Conservation (phyloP, 2,888 invertebrate species). For the Eumerus sabulonum region DNA sequence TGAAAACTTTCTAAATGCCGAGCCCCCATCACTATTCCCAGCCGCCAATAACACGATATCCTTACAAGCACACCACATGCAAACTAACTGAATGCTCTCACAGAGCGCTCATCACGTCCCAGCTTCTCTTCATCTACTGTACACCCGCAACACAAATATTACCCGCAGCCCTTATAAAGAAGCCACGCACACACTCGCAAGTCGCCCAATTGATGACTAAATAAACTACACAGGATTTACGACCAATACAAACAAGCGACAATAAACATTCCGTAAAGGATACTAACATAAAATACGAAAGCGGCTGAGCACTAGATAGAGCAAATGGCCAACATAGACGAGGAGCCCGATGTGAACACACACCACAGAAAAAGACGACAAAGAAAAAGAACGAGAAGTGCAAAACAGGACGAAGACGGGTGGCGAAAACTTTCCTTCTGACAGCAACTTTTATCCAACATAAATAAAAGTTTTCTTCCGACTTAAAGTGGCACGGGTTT, state of each 20-base stretch:
- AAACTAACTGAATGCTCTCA: slow-evolving; percentile 18
- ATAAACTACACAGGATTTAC: slow-evolving; percentile 78
- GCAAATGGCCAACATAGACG: slow-evolving; percentile 68
- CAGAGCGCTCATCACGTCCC: background rate
- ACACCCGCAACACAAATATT: background rate
- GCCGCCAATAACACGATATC: no score
- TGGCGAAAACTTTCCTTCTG: slow-evolving; percentile 75
- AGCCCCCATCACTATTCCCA: slow-evolving; percentile 42
- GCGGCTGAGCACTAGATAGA: slow-evolving; percentile 69
- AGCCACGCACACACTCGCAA: slow-evolving; percentile 34
- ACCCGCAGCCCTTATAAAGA: slow-evolving; percentile 49
- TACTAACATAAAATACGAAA: slow-evolving; percentile 67
- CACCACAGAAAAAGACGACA: slow-evolving; percentile 62
- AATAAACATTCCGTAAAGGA: slow-evolving; percentile 68
- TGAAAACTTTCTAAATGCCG: slow-evolving; percentile 29
- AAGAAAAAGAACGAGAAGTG: slow-evolving; percentile 68
- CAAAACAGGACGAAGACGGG: slow-evolving; percentile 70
- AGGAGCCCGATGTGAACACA: slow-evolving; percentile 61
- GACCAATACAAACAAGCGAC: slow-evolving; percentile 75
- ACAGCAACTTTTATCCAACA: slow-evolving; percentile 76
- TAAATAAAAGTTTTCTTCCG: slow-evolving; percentile 79
- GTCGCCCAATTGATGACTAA: slow-evolving; percentile 68
- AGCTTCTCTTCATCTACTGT: slow-evolving; percentile 25
- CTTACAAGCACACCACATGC: no score
- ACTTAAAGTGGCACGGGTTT: slow-evolving; percentile 72